phyloP scores from a whole-genome alignment of 2,888 invertebrate genomes.

The Patella ulyssiponensis region DNA sequence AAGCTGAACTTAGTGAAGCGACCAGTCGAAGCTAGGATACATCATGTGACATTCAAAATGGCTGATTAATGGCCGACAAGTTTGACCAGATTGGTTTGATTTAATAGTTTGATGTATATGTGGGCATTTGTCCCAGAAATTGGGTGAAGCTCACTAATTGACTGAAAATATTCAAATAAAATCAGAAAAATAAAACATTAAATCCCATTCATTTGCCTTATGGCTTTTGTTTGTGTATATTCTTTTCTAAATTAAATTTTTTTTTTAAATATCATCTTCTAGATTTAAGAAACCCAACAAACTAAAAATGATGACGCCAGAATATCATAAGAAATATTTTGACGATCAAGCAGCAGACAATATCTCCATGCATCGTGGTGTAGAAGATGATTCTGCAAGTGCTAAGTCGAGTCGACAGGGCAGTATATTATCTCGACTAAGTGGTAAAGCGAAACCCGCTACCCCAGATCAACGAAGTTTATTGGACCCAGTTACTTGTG shows the following conservation, averaged over 20 bases:
- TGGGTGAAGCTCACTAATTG: too few relatives aligned
- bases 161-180: too few relatives aligned
- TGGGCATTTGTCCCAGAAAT: too few relatives aligned
- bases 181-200: too few relatives aligned
- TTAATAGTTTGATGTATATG: too few relatives aligned
- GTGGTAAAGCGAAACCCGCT: constrained; percentile 33
- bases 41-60: too few relatives aligned
- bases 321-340: constrained; percentile 57
- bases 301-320: constrained; percentile 60
- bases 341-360: constrained; percentile 54
- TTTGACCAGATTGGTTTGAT: too few relatives aligned
- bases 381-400: constrained; percentile 48
- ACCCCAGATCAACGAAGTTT: constrained; percentile 55
- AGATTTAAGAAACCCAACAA: constrained; percentile 66
- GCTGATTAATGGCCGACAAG: too few relatives aligned
- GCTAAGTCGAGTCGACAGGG: constrained; percentile 54
- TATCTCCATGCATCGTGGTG: constrained; percentile 61
- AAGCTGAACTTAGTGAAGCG: too few relatives aligned
- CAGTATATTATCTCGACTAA: constrained; percentile 58
- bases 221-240: neutral
- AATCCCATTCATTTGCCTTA: too few relatives aligned
- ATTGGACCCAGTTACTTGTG: constrained; percentile 33
- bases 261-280: constrained; percentile 10
- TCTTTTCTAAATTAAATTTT: too few relatives aligned
- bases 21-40: too few relatives aligned